Evolutionary conservation across 30 jellyfish, hydroid and myxozoan genomes (phyloP).

Genomic region (Chrysaora quinquecirrha): DNA sequence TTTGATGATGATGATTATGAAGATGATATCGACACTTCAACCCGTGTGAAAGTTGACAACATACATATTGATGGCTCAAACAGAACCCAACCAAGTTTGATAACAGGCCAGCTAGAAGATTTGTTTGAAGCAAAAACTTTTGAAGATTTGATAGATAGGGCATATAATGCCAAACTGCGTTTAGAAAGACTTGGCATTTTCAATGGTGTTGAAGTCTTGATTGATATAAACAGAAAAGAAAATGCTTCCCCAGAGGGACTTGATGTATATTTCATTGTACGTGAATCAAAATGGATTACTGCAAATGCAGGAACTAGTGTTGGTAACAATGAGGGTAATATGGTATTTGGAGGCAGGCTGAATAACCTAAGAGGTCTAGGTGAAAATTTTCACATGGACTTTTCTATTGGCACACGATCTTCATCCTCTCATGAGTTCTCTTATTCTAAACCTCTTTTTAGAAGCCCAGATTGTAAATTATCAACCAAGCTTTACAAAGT

Average conservation of each 20-base stretch:
- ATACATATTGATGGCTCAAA: constrained; percentile 89
- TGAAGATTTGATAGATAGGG: constrained; percentile 73
- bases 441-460: constrained; percentile 62
- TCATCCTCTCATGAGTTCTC: constrained; percentile 86
- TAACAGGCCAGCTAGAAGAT: constrained; percentile 71
- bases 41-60: constrained; percentile 69
- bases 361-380: constrained; percentile 86
- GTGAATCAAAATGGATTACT: constrained; percentile 70
- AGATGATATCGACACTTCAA: constrained; percentile 52
- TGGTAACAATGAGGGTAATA: constrained; percentile 93
- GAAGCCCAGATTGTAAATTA: constrained; percentile 83
- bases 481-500: constrained; percentile 54
- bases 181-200: constrained; percentile 90
- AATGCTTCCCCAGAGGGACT: constrained; percentile 72
- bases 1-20: constrained; percentile 44
- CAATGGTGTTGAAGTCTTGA: constrained; percentile 80
- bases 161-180: constrained; percentile 82
- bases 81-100: constrained; percentile 60
- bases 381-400: constrained; percentile 63
- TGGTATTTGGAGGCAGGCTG: constrained; percentile 72
- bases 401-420: constrained; percentile 81
- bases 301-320: constrained; percentile 90
- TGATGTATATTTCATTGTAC: constrained; percentile 81
- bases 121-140: constrained; percentile 77
- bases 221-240: constrained; percentile 77